Base-by-base conservation (phyloP, 2,888 invertebrate genomes). In the Epistrophella euchroma region DNA sequence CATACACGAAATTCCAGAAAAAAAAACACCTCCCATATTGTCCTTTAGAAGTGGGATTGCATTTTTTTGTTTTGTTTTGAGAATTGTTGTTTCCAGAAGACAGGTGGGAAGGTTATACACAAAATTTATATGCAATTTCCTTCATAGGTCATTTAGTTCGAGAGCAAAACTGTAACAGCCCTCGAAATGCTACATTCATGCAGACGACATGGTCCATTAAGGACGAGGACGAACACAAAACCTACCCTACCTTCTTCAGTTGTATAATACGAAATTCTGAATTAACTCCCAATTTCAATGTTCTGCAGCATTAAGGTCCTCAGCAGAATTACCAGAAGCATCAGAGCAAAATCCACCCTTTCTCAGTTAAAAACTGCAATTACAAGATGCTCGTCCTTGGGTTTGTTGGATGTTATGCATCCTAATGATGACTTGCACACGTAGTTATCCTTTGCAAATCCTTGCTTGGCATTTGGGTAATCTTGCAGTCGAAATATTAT, bases 71-170 rank as follows among this genome's bases (percentile, higher is more conserved):
- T 60, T 58, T 62, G 9, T 15, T n/a, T 68, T 2, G 1, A 19
- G 47, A 32, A 35, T 47, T 66, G 66, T 66, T 47, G 35, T 66
- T 66, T 35, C 47, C 10, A 66, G 4, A 47, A 47, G 50, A 52
- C 68, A 68, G 68, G 68, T 64, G 64, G 55, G 64, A 37, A 47
- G 64, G 66, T 40, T 58, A 25, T 32, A 45, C 43, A 52, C 47
- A 80, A 50, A 78, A 85, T 81, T 81, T 81, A 85, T 85, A 56
- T 85, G 81, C 85, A 85, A 85, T 81, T 81, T 76, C 76, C 76
- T 73, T 77, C 76, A 62, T 73, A 85, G 81, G 72, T 85, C 81
- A 81, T 85, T 85, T 81, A 73, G 72, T 68, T 56, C 35, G 60
- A 64, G 47, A 56, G 35, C 68, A 80, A 60, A 68, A 60, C 15